Evolutionary conservation across 2,888 invertebrate genomes (phyloP).

Genomic region (Lochmaea capreae): DNA sequence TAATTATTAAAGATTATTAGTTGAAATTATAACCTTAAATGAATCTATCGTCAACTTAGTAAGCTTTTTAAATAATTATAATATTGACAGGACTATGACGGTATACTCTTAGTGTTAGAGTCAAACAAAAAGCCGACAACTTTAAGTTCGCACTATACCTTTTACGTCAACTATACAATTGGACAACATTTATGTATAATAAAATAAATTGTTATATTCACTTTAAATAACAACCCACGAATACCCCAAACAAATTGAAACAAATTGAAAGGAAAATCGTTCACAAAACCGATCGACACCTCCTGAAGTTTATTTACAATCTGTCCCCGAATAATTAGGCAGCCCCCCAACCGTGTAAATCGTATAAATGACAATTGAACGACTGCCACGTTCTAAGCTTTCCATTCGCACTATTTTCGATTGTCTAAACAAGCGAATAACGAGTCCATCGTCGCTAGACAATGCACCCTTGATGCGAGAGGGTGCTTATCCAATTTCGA

Average conservation of each 20-base stretch:
- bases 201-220: too few species aligned
- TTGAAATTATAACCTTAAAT: too few species aligned
- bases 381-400: constrained; percentile 38
- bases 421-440: constrained; percentile 56
- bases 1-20: too few species aligned
- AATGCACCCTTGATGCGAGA: constrained; percentile 41
- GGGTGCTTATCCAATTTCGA: constrained; percentile 53
- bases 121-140: too few species aligned
- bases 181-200: too few species aligned
- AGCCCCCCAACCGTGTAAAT: constrained; percentile 51
- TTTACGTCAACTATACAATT: too few species aligned
- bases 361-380: constrained; percentile 53
- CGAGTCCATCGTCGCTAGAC: constrained; percentile 51
- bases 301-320: constrained; percentile 28
- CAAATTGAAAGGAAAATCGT: constrained; percentile 27
- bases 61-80: too few species aligned
- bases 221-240: too few species aligned
- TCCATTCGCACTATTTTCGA: constrained; percentile 48
- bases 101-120: too few species aligned
- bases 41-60: too few species aligned
- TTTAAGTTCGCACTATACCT: too few species aligned
- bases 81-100: too few species aligned
- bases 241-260: constrained; percentile 4
- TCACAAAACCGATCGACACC: constrained; percentile 40
- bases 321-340: constrained; percentile 48